Evolutionary conservation across 2,888 invertebrate species (phyloP), one percentile per base, ranked within the genome.

Genomic region (Macrophya annulata): DNA sequence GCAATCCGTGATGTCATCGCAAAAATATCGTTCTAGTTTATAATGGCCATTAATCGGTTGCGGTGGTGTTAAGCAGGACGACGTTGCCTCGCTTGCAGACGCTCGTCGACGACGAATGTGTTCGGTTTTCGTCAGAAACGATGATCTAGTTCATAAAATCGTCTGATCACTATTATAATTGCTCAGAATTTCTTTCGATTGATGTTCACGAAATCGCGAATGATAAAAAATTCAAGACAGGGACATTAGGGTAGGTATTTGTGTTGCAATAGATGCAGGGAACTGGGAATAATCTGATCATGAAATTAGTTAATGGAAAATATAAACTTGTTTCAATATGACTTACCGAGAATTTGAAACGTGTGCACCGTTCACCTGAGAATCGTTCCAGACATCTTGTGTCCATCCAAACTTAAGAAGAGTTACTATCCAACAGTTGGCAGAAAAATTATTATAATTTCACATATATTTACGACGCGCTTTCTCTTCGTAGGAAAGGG

Each of bases 291-390:
- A 31, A 1, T 51, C 51, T 17, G 51, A 51, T 51, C 17, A 5
- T 4, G 4, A 51, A 55, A 55, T 55, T 5, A 55, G 0, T 8
- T 55, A n/a, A 6, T n/a, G n/a, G 55, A 17, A n/a, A 55, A n/a
- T 55, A 55, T 55, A 6, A 12, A 31, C 6, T n/a, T 17, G 31
- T 21, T 31, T 2, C 3, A 65, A 10, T 79, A n/a, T 3, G 91
- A 92, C 84, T 91, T 91, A 0, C 84, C n/a, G 4, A 92, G 93
- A 48, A 89, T 85, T n/a, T n/a, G 40, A 21, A 65, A 85, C 93
- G 93, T 5, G 65, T 31, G 4, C 12, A 15, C 31, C 15, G 12
- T 65, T 65, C 15, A 0, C n/a, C n/a, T n/a, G 55, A 55, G 55
- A 55, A 55, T 55, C n/a, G 55, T 55, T 55, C n/a, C 2, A 0